phyloP scores from a whole-genome alignment of 2,797 vertebrate species.

The Parambassis ranga region DNA sequence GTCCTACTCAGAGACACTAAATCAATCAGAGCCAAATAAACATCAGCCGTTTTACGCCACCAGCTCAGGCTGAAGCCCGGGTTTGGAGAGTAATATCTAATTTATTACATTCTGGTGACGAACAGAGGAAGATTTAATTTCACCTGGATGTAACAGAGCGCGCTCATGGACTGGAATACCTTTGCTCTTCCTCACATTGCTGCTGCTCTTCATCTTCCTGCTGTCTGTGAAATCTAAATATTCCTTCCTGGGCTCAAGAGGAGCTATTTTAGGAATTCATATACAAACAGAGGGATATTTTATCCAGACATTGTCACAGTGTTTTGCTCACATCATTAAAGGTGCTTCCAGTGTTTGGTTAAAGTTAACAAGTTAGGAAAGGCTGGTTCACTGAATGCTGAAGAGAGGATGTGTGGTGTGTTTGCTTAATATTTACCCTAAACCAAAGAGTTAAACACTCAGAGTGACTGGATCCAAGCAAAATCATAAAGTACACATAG shows the following conservation, averaged over 20 bases:
- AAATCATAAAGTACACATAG: too few relatives aligned
- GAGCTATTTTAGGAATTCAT: constrained; percentile 6
- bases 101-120: constrained; percentile 40
- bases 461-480: too few relatives aligned
- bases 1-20: constrained; percentile 65
- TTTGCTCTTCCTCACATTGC: constrained; percentile 6
- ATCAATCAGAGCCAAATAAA: constrained; percentile 71
- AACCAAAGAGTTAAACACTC: too few relatives aligned
- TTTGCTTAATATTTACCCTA: too few relatives aligned
- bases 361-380: too few relatives aligned
- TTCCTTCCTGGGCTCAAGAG: constrained; percentile 18
- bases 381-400: too few relatives aligned
- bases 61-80: constrained; percentile 45
- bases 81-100: constrained; percentile 32
- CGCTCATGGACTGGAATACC: background rate
- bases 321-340: background rate
- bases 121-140: constrained; percentile 22
- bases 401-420: too few relatives aligned
- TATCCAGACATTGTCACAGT: background rate
- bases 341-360: too few relatives aligned
- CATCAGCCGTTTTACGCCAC: constrained; percentile 47
- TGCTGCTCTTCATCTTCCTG: background rate
- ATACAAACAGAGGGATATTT: background rate
- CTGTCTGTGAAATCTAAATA: constrained; percentile 9
- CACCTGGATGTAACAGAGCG: constrained; percentile 9